Evolutionary conservation across 2,888 invertebrate species (phyloP), one percentile per base, ranked within the genome.

Genomic region (Temnothorax unifasciatus): DNA sequence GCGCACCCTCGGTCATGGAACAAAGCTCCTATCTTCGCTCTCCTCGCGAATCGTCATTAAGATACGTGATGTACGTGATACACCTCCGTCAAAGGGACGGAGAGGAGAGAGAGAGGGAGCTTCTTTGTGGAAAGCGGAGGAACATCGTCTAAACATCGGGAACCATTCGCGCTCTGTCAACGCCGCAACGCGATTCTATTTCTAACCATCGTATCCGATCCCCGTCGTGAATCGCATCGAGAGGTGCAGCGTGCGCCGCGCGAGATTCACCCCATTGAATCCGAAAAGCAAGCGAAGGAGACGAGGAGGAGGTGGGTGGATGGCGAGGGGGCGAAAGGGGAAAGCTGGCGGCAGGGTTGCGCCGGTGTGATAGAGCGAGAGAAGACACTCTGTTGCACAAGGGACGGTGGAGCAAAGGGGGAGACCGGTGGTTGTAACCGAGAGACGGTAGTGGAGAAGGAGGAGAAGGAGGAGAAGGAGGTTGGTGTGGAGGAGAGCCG

Each of bases 401-500:
- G 88, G 87, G 86, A 86, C 87, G 84, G 82, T 76, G 87, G 50
- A 85, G 82, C 75, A 75, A 44, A 83, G 77, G 84, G 66, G 84
- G 74, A 86, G 86, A 83, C 82, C 38, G 84, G 77, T 57, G 86
- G 85, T 82, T 89, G 52, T 66, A 83, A 88, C 88, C 85, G 74
- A 87, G 75, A 87, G 89, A 82, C 88, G 79, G 87, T 90, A 85
- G 85, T 77, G 79, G 85, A 87, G 86, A 88, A 87, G 83, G 74
- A 88, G 88, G 82, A 89, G 83, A 21, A 38, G 21, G 38, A 54
- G 52, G 34, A 71, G 88, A 11, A 63, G 63, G 38, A 90, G 87
- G 81, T 54, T 74, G 73, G 85, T 89, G 88, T 9, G 44, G 66
- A 47, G 85, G 85, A 86, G 82, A 83, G 87, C 87, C 76, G 85